Conservation (phyloP, 30 jellyfish, hydroid and myxozoan species). For the Turritopsis rubra region DNA sequence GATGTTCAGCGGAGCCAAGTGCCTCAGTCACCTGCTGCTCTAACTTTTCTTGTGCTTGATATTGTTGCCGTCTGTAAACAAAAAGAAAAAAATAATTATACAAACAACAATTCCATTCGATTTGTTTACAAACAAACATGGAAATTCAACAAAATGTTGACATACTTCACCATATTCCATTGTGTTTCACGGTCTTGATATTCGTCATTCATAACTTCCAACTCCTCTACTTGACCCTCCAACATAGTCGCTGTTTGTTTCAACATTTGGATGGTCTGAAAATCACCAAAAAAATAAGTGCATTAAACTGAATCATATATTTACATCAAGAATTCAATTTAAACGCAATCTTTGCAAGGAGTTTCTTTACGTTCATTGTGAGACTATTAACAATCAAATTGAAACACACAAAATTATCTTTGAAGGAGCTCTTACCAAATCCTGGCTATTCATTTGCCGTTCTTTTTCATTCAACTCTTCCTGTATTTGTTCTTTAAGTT, state of each 20-base stretch:
- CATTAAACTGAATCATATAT: no score
- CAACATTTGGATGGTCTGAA: slow-evolving; percentile 91
- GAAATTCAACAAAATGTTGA: background rate
- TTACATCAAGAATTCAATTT: no score
- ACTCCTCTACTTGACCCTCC: slow-evolving; percentile 98
- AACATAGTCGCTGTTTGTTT: slow-evolving; percentile 97
- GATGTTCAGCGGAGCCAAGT: slow-evolving; percentile 53
- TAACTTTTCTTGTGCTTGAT: slow-evolving; percentile 90
- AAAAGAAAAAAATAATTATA: background rate
- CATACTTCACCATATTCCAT: slow-evolving; percentile 89
- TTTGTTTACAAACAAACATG: background rate
- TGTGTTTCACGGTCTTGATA: slow-evolving; percentile 91
- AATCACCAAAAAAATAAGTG: background rate
- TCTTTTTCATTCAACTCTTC: slow-evolving; percentile 92
- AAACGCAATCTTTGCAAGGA: no score
- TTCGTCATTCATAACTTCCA: slow-evolving; percentile 98
- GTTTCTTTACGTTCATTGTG: no score
- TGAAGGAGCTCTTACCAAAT: slow-evolving; percentile 54
- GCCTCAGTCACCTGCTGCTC: slow-evolving; percentile 92
- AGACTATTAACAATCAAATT: no score
- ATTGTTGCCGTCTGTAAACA: slow-evolving; percentile 77
- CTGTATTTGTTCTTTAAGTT: slow-evolving; percentile 65
- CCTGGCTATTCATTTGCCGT: slow-evolving; percentile 89
- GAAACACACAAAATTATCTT: no score
- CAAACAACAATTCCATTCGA: slow-evolving; percentile 1